Base-by-base conservation (phyloP, 2,797 vertebrate species). In the Enteromius afrohamiltoni region DNA sequence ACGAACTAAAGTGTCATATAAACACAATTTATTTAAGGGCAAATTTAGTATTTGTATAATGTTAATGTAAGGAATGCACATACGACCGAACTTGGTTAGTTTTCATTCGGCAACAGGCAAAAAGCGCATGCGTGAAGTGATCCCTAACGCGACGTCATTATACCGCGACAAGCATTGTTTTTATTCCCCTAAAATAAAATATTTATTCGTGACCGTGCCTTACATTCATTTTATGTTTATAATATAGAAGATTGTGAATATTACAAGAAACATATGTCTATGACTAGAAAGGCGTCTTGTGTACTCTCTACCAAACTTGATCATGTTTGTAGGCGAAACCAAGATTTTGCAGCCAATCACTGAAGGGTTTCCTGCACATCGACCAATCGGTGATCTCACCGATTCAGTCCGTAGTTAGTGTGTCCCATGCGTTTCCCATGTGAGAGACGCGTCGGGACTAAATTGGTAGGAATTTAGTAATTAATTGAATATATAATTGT, bases 341-440 rank as follows among this genome's bases (percentile, higher is more conserved):
- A 17, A 74, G 7, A 17, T 11, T 8, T 3, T 17, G 19, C 0
- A 62, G 17, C 87, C 83, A 88, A 86, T 88, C 6, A 53, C 0
- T 13, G 40, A 23, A 16, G 2, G 23, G 6, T 26, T 9, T 1
- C 0, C 0, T 11, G 0, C 2, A 3, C 3, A n/a, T 3, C 3
- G 21, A 5, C 83, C 85, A 86, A 88, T 83, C 73, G 78, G 4
- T 60, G 3, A 45, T 14, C 51, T 42, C 2, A 9, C 9, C 3
- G 2, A 14, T 10, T 0, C 4, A 14, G 10, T 2, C 2, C 1
- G 2, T 0, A 0, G 17, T 80, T 83, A 64, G 76, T 60, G 23
- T 77, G 64, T 58, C 65, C n/a, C 82, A 83, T 69, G 69, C 70
- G 86, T 60, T 84, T 9, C 71, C 79, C 85, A 88, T 88, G 85